These are phyloP conservation scores for Hipparchia semele DNA, from an alignment of 2,888 invertebrate genomes.

Conservation along the genomic window DNA sequence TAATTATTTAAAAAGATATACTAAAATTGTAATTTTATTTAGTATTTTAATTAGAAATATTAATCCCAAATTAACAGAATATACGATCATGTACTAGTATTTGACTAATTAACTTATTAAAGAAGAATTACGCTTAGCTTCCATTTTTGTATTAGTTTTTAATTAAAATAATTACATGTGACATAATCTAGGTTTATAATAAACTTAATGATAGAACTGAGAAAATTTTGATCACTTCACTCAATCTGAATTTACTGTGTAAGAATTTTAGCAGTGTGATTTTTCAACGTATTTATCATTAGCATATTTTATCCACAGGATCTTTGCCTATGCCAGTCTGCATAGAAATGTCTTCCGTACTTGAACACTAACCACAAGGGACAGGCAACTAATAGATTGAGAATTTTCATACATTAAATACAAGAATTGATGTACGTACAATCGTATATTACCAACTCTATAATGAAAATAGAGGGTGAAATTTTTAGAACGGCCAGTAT, in stretches of 20 bases:
- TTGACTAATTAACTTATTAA: too few relatives aligned
- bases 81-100: too few relatives aligned
- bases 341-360: conserved; percentile 29
- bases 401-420: conserved; percentile 27
- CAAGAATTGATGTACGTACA: conserved; percentile 23
- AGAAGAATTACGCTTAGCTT: too few relatives aligned
- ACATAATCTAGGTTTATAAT: too few relatives aligned
- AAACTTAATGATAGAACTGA: too few relatives aligned
- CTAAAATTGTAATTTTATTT: too few relatives aligned
- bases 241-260: not conserved
- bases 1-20: too few relatives aligned
- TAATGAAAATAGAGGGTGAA: conserved; percentile 14
- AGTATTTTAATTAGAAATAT: too few relatives aligned
- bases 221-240: too few relatives aligned
- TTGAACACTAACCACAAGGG: conserved; percentile 21
- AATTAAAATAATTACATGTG: too few relatives aligned
- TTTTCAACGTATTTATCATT: not conserved
- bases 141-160: too few relatives aligned
- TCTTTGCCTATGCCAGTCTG: conserved; percentile 10
- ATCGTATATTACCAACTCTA: conserved; percentile 10
- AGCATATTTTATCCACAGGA: not conserved
- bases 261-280: not conserved
- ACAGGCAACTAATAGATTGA: conserved; percentile 22
- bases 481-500: not conserved
- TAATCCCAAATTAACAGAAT: too few relatives aligned